Evolutionary conservation across 2,888 invertebrate species (phyloP), one percentile per base, ranked within the genome.

Genomic region (Parnassius apollo): DNA sequence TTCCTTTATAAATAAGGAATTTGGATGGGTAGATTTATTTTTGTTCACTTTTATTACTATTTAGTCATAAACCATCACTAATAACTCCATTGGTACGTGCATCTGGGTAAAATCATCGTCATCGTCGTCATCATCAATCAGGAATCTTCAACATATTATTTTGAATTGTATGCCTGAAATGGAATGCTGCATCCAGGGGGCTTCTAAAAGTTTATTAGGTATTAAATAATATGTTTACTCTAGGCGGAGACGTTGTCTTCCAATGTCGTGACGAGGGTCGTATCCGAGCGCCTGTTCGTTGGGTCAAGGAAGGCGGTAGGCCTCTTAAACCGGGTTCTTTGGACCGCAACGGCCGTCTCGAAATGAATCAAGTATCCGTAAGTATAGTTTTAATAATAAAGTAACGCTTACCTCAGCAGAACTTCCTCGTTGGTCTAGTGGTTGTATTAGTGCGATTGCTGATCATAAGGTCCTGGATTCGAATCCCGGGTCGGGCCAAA

Each of bases 231-330:
- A 68, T 25, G 12, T 45, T 57, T 25, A 42, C 18, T 74, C 1
- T 80, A 97, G 98, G 96, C 83, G 95, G 96, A 51, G 98, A 98
- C 85, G 98, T 98, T 49, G 97, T 98, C 46, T 97, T 98, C 93
- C 96, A 96, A 86, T 98, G 98, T 80, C 95, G 98, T 69, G 98
- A 98, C 76, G 97, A 97, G 85, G 97, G 98, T n/a, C 93, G 93
- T 0, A 81, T 93, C 1, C 93, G 97, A 61, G 95, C 96, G 2
- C 93, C 93, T 58, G 96, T 98, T 7, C 93, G 93, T 46, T 97
- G 97, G 96, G 79, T 93, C 0, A 93, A 96, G 59, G 95, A 94
- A 54, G 94, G 95, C 59, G 95, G 95, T 44, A 87, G 93, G 61
- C 94, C 95, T 0, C 82, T 98, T 58, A 98, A 97, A 44, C 89